Percentiles rank a stretch among this genome's conserved stretches.
Conservation (phyloP, 2,113 vertebrate genomes). For the Platysternon megacephalum region DNA sequence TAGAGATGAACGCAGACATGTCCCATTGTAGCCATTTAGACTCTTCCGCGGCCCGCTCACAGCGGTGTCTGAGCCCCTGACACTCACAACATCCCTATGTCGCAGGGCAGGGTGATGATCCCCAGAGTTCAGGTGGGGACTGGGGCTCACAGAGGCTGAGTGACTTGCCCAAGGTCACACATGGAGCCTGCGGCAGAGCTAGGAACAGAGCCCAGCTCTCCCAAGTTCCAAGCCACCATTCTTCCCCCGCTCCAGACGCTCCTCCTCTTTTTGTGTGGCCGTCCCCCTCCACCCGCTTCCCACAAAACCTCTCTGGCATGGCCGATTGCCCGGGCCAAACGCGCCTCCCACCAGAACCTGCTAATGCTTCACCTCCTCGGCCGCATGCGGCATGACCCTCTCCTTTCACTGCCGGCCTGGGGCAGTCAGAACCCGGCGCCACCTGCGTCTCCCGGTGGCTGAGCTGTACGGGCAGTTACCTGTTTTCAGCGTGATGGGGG, state of each 20-base stretch:
- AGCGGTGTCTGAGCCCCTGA: background rate
- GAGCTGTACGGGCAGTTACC: constrained; percentile 4
- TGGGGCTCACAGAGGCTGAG: background rate
- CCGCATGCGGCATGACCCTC: too few relatives aligned
- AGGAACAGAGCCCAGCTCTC: background rate
- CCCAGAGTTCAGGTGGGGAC: background rate
- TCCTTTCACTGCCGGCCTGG: too few relatives aligned
- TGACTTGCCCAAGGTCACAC: background rate
- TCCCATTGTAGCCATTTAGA: background rate
- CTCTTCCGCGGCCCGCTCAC: background rate
- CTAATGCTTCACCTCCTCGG: too few relatives aligned
- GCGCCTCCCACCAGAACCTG: too few relatives aligned
- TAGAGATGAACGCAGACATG: background rate
- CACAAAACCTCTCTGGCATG: background rate
- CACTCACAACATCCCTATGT: background rate
- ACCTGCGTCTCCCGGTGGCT: too few relatives aligned
- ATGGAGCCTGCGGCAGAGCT: background rate
- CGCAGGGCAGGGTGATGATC: background rate
- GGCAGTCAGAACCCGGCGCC: too few relatives aligned
- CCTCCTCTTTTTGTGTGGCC: background rate
- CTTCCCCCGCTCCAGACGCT: too few relatives aligned
- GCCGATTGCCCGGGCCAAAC: background rate
- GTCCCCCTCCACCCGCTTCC: background rate
- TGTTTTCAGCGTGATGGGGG: background rate
- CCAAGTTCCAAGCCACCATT: too few relatives aligned